phyloP scores from a whole-genome alignment of 1,140 invertebrate genomes.

The Gerris buenoi region DNA sequence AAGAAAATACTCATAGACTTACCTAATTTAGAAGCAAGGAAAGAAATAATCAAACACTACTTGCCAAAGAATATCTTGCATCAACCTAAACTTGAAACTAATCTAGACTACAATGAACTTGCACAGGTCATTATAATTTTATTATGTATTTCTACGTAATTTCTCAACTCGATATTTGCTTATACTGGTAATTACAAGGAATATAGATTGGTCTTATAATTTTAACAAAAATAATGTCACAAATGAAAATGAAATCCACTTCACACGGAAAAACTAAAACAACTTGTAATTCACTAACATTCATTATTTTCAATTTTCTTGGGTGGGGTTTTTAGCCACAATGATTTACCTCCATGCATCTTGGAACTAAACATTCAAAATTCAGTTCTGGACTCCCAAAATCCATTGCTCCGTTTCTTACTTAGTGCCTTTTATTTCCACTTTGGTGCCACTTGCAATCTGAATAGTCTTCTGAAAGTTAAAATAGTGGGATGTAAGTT shows the following conservation, averaged over 20 bases:
- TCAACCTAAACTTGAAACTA: slow-evolving; percentile 23
- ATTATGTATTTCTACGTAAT: neutral
- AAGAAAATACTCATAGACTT: slow-evolving; percentile 60
- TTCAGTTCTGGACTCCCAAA: no score
- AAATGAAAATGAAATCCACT: neutral
- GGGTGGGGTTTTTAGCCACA: no score
- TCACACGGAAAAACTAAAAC: neutral
- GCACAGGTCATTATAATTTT: slow-evolving; percentile 29
- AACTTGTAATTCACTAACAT: no score
- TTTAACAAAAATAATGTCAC: neutral
- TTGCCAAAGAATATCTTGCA: slow-evolving; percentile 24
- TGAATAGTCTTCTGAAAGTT: no score
- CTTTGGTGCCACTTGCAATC: no score
- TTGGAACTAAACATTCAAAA: no score
- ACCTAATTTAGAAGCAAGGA: slow-evolving; percentile 16
- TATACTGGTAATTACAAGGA: neutral
- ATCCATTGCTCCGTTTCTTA: no score
- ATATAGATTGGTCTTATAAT: neutral
- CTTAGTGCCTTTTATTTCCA: no score
- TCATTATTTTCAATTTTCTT: no score
- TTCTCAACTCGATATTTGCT: neutral
- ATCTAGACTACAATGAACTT: slow-evolving; percentile 39
- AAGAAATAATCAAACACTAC: slow-evolving; percentile 22
- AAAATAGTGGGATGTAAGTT: no score
- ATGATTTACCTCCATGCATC: no score